phyloP scores from a whole-genome alignment of 2,888 invertebrate genomes.

The Calliopum simillimum region DNA sequence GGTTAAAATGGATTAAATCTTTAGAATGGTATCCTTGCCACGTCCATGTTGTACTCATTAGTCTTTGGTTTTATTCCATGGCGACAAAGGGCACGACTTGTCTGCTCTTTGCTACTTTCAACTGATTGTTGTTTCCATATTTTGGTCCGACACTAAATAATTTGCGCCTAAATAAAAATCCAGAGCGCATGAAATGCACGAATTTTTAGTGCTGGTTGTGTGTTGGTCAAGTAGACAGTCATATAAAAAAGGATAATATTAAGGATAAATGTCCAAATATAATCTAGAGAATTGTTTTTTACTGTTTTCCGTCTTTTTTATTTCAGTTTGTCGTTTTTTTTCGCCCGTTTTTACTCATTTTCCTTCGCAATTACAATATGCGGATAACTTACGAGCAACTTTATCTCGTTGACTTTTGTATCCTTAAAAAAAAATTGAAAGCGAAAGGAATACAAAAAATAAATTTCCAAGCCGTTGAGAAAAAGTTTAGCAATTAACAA shows the following conservation, averaged over 20 bases:
- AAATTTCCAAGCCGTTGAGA: constrained; percentile 55
- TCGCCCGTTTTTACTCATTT: neutral
- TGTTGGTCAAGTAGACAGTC: neutral
- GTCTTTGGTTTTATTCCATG: too few species aligned
- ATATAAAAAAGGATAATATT: too few species aligned
- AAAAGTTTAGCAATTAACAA: constrained; percentile 64
- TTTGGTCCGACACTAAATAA: neutral
- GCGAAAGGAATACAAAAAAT: constrained; percentile 24
- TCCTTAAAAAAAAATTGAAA: constrained; percentile 31
- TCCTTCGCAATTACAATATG: neutral
- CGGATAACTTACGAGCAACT: constrained; percentile 6
- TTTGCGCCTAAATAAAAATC: constrained; percentile 22
- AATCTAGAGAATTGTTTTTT: constrained; percentile 15
- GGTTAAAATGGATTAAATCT: too few species aligned
- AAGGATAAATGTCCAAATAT: constrained; percentile 1
- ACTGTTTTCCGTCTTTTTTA: neutral
- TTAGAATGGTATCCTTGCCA: too few species aligned
- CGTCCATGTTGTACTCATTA: too few species aligned
- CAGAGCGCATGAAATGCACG: constrained; percentile 13
- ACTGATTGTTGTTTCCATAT: too few species aligned
- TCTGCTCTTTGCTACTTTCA: neutral
- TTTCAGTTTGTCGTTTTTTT: neutral
- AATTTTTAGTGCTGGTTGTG: too few species aligned
- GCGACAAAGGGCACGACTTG: too few species aligned
- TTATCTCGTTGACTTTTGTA: constrained; percentile 45